phyloP scores from a whole-genome alignment of 37 sponge, comb jelly and placozoan genomes.

The Oopsacas minuta region DNA sequence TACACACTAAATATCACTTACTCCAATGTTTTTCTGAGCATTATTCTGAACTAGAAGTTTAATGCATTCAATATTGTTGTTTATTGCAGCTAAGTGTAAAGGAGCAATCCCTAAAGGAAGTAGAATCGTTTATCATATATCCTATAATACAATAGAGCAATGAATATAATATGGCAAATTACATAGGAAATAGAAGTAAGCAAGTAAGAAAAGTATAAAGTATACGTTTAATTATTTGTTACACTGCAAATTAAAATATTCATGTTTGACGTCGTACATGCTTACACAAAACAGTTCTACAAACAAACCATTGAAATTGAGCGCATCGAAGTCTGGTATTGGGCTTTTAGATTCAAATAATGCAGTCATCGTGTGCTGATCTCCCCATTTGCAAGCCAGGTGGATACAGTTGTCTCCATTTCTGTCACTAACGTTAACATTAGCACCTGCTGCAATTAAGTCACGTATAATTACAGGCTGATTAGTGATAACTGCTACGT shows the following conservation, averaged over 20 bases:
- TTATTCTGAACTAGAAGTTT: background rate
- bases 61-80: background rate
- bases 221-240: too few species aligned
- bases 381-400: conserved; percentile 49
- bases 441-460: conserved; percentile 50
- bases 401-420: conserved; percentile 54
- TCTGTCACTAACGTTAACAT: conserved; percentile 63
- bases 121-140: background rate
- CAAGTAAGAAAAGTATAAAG: too few species aligned
- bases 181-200: too few species aligned
- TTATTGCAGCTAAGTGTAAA: background rate
- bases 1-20: background rate
- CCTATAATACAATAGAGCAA: too few species aligned
- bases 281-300: too few species aligned
- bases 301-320: conserved; percentile 49
- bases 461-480: conserved; percentile 48
- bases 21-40: background rate
- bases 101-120: background rate
- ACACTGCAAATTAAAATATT: too few species aligned
- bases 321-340: conserved; percentile 49
- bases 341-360: conserved; percentile 44
- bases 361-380: conserved; percentile 30
- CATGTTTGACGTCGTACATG: too few species aligned
- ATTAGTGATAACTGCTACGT: conserved; percentile 65
- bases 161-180: too few species aligned